Conservation (phyloP, 2,113 vertebrate genomes). For the Marcusenius ussheri region DNA sequence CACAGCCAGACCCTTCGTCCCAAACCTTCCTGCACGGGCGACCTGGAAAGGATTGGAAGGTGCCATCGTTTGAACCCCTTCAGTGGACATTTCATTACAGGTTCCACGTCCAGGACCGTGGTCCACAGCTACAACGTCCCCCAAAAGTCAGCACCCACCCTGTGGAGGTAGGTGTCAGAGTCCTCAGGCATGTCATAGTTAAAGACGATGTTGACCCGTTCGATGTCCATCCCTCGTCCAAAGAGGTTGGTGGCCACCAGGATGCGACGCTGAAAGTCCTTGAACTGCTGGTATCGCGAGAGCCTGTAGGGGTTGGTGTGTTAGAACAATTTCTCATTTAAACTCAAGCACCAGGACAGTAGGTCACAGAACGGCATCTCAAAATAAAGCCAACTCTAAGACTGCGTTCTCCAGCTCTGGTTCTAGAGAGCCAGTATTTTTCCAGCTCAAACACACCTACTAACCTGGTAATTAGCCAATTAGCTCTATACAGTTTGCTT, state of each 20-base stretch:
- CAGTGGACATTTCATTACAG: not conserved
- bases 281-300: constrained; percentile 80
- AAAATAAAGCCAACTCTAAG: not conserved
- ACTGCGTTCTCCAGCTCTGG: not conserved
- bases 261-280: constrained; percentile 80
- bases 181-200: constrained; percentile 88
- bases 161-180: constrained; percentile 80
- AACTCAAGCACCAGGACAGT: not conserved
- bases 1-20: constrained; percentile 77
- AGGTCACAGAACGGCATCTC: not conserved
- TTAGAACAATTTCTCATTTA: not conserved
- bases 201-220: constrained; percentile 81
- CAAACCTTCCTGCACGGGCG: constrained; percentile 77
- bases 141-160: constrained; percentile 49
- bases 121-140: not conserved
- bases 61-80: not conserved
- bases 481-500: not conserved
- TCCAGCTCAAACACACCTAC: not conserved
- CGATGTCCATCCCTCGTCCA: constrained; percentile 85
- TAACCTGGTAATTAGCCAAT: not conserved
- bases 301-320: constrained; percentile 45
- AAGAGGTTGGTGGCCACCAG: constrained; percentile 82
- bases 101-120: not conserved
- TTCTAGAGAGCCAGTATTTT: too few relatives aligned
- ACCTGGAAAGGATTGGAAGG: constrained; percentile 51